Percentiles rank a stretch among this genome's conserved stretches.
Evolutionary conservation across 2,113 vertebrate species (phyloP).

Genomic region (Vulpes ferrilata): DNA sequence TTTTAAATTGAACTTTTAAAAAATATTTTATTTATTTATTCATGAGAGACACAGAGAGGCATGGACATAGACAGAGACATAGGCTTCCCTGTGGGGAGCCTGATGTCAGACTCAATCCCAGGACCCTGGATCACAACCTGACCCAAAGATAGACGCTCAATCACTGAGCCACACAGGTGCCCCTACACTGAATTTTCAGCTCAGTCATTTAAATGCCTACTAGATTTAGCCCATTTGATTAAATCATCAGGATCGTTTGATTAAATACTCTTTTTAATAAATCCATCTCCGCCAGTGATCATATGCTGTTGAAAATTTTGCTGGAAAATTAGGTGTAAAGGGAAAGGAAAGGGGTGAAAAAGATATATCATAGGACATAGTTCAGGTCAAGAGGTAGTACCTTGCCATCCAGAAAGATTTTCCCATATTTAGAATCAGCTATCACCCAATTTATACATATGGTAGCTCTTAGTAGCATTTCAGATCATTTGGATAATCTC

Average conservation of each 20-base stretch:
- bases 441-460: background rate
- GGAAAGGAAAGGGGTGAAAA: background rate
- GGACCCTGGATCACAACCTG: too few relatives aligned
- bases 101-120: too few relatives aligned
- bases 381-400: background rate
- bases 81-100: too few relatives aligned
- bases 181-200: background rate
- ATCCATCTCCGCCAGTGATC: background rate
- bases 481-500: background rate
- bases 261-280: background rate
- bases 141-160: too few relatives aligned
- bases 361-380: background rate
- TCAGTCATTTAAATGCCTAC: background rate
- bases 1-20: background rate
- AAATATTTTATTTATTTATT: too few relatives aligned
- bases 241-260: background rate
- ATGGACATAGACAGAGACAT: too few relatives aligned
- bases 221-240: background rate
- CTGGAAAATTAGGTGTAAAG: background rate
- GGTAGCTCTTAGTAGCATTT: background rate
- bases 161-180: too few relatives aligned
- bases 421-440: slow-evolving; percentile 37
- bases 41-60: too few relatives aligned
- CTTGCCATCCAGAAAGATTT: background rate
- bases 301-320: background rate